Base-by-base conservation (phyloP, 2,888 invertebrate genomes). In the Portevinia maculata region DNA sequence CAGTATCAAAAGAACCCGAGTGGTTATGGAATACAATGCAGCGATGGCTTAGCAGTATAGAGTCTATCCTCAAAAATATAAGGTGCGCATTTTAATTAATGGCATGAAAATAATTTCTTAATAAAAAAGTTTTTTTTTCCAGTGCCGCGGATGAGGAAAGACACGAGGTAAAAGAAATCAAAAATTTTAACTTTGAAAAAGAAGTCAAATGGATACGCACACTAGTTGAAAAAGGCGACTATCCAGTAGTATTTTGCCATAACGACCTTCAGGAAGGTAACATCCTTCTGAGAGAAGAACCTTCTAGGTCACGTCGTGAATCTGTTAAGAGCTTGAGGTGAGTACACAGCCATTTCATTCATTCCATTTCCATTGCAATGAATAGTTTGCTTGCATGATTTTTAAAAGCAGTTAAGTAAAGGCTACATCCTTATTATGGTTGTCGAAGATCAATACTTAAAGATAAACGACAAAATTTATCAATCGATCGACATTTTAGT, bases 21-120 rank as follows among this genome's bases (percentile, higher is more conserved):
- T 99, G 98, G 97, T 90, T 99, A 0, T 97, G 97, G 95, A 96
- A 97, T 87, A 97, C 96, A 2, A 95, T 98, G 92, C 92, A 93
- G 24, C 94, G 95, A 88, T 97, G 95, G 95, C 88, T 94, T 81
- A 92, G 92, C 57, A 93, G 93, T 0, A 92, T 93, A 2, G 91
- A 91, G 6, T 91, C 91, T 17, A 92, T 92, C 37, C 85, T 93
- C 0, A 88, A 89, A 6, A 81, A 86, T 62, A 75, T 85, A 9
- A 85, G 86, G 85, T 87, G 74, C 74, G 84, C 73, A 28, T 9
- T 7, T 17, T 1, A 13, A 9, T 1, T 9, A 9, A 28, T 19
- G 9, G 1, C 11, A 7, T 24, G 15, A 55, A 5, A 24, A 44
- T 7, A 30, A 28, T 28, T 0, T 7, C 28, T 1, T 9, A n/a